A percentile compares a stretch with the other conserved stretches of the same genome.
Evolutionary conservation across 2,888 invertebrate genomes (phyloP).

Genomic region (Hydroisotoma schaefferi): DNA sequence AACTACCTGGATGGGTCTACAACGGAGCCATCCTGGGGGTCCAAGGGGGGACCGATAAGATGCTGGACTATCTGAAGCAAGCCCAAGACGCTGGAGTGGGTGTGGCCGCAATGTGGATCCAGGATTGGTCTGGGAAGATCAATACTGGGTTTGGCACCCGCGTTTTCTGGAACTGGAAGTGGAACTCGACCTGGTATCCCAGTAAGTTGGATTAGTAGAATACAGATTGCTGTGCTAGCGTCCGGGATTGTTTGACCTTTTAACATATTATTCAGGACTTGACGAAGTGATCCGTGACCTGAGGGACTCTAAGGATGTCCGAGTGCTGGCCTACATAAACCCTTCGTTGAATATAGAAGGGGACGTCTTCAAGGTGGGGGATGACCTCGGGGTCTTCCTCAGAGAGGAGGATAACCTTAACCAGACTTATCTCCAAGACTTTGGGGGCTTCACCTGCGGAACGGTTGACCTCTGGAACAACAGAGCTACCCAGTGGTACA

Average conservation of each 20-base stretch:
- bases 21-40: conserved; percentile 46
- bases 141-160: conserved; percentile 47
- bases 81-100: conserved; percentile 41
- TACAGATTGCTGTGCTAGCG: too few relatives aligned
- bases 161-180: conserved; percentile 49
- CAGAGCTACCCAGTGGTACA: conserved; percentile 52
- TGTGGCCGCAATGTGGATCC: conserved; percentile 48
- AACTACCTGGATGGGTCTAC: conserved; percentile 47
- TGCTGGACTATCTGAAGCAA: conserved; percentile 40
- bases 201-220: too few relatives aligned
- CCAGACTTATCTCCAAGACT: conserved; percentile 43
- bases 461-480: conserved; percentile 53
- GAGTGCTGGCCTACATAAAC: conserved; percentile 47
- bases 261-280: too few relatives aligned
- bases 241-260: too few relatives aligned
- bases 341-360: conserved; percentile 46
- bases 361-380: conserved; percentile 43
- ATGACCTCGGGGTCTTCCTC: conserved; percentile 39
- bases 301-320: conserved; percentile 26
- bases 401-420: conserved; percentile 20
- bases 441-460: conserved; percentile 45
- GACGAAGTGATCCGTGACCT: conserved; percentile 38
- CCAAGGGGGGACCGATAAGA: conserved; percentile 47
- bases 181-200: conserved; percentile 48
- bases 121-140: conserved; percentile 49